phyloP scores from a whole-genome alignment of 1,140 invertebrate species.

The Bombus ignitus region DNA sequence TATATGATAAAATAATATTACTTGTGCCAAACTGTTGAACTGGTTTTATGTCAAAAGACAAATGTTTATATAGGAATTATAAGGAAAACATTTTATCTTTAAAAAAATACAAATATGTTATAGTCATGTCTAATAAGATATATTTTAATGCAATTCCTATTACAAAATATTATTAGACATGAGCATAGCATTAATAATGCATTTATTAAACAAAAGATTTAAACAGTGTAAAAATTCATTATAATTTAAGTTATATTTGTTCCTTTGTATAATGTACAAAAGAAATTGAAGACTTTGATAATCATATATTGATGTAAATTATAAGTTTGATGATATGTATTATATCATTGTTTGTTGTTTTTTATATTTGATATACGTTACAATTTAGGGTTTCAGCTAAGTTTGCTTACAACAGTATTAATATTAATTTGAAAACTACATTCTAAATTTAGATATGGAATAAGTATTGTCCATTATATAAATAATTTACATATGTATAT shows the following conservation, averaged over 20 bases:
- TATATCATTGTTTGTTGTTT: background rate
- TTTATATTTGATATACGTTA: slow-evolving; percentile 27
- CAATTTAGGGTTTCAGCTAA: slow-evolving; percentile 8
- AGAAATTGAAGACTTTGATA: slow-evolving; percentile 24
- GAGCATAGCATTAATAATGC: slow-evolving; percentile 3
- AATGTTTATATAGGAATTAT: background rate
- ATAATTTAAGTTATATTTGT: slow-evolving; percentile 23
- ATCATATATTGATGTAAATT: slow-evolving; percentile 8
- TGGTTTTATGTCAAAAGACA: slow-evolving; percentile 16
- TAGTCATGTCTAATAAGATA: slow-evolving; percentile 6
- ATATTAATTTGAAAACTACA: slow-evolving; percentile 20
- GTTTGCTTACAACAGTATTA: slow-evolving; percentile 43
- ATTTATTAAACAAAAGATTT: slow-evolving; percentile 27
- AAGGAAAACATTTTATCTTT: slow-evolving; percentile 27
- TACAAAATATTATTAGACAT: slow-evolving; percentile 1
- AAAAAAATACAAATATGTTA: slow-evolving; percentile 11
- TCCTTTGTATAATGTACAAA: slow-evolving; percentile 29
- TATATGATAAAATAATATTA: slow-evolving; percentile 16
- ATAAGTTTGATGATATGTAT: slow-evolving; percentile 19
- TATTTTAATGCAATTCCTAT: background rate
- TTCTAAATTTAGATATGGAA: slow-evolving; percentile 24
- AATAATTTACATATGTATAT: slow-evolving; percentile 18
- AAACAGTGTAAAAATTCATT: background rate
- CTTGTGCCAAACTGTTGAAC: slow-evolving; percentile 49
- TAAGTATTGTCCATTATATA: slow-evolving; percentile 20